Base-by-base conservation (phyloP, 1,140 invertebrate genomes). In the Drosophila auraria region DNA sequence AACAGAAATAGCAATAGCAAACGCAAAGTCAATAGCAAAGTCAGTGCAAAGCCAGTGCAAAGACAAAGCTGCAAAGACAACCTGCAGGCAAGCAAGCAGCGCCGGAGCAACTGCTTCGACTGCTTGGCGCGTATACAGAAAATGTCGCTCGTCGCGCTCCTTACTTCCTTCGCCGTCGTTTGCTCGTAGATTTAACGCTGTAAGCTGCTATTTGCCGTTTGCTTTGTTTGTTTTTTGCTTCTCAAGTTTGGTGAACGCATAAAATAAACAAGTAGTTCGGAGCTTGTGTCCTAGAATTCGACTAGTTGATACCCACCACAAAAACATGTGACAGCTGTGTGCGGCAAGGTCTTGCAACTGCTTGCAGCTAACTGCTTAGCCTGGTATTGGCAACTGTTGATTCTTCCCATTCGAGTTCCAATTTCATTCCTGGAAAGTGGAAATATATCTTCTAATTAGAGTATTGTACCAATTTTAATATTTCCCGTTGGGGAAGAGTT, bases 181-280 rank as follows among this genome's bases (percentile, higher is more conserved):
- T 14, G 14, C 12, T 57, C 50, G 9, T 70, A 63, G 58, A 44
- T 70, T 56, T 57, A 56, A 60, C 49, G 42, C 58, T 53, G 53
- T 66, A 77, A 42, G 53, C 64, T 66, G 27, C 33, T 64, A 59
- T 60, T 69, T 63, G 58, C 60, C 42, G 17, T 44, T 77, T 78
- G 33, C 40, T 58, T 65, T 50, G 25, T 65, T 75, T 61, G 63
- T 53, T 69, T 47, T 56, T 78, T 75, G 51, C 74, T 78, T 62
- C 70, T 76, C 75, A 87, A 87, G 83, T 86, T 78, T 86, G 73
- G 74, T 80, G 84, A 87, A 89, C 83, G 80, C 83, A 82, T 87
- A 76, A 86, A 82, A 72, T 82, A 79, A 60, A 71, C 54, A 79
- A 80, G 68, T 60, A 77, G 56, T 73, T 33, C 45, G 14, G 38